These are phyloP conservation scores for Caenorhabditis sp. DNA, from an alignment of 2,888 invertebrate species.

Conservation along the genomic window DNA sequence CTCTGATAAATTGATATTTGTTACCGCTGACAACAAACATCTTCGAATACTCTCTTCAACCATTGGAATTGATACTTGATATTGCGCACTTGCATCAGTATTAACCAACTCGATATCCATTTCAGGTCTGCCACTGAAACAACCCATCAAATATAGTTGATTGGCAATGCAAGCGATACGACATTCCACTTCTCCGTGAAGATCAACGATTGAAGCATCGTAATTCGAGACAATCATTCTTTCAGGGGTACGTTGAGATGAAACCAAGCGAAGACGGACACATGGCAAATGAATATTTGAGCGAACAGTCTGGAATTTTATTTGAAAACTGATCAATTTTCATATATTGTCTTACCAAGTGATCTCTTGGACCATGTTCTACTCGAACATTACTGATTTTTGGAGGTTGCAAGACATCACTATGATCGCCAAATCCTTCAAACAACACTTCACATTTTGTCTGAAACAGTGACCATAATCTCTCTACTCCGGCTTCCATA, in stretches of 20 bases:
- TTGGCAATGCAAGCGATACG: conserved; percentile 69
- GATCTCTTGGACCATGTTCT: conserved; percentile 61
- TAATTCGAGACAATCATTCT: conserved; percentile 64
- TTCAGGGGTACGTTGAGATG: conserved; percentile 63
- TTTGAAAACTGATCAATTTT: too few species aligned
- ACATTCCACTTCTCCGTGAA: conserved; percentile 68
- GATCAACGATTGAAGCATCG: conserved; percentile 59
- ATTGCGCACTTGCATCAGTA: conserved; percentile 53
- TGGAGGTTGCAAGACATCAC: conserved; percentile 52
- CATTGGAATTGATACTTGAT: conserved; percentile 45
- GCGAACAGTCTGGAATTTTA: conserved; percentile 57
- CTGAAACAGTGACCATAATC: conserved; percentile 35
- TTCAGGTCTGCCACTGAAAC: conserved; percentile 67
- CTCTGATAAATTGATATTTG: conserved; percentile 68
- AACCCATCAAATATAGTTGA: conserved; percentile 69
- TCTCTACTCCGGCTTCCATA: background rate
- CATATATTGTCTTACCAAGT: conserved; percentile 59
- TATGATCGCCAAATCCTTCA: conserved; percentile 63
- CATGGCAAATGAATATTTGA: conserved; percentile 57
- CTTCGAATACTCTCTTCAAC: conserved; percentile 71
- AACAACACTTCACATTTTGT: conserved; percentile 66
- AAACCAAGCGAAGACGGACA: conserved; percentile 54
- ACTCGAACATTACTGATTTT: conserved; percentile 60
- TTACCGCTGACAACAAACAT: conserved; percentile 70
- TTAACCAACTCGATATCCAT: conserved; percentile 62